phyloP scores from a whole-genome alignment of 2,113 vertebrate species.

The Pontoporia blainvillei region DNA sequence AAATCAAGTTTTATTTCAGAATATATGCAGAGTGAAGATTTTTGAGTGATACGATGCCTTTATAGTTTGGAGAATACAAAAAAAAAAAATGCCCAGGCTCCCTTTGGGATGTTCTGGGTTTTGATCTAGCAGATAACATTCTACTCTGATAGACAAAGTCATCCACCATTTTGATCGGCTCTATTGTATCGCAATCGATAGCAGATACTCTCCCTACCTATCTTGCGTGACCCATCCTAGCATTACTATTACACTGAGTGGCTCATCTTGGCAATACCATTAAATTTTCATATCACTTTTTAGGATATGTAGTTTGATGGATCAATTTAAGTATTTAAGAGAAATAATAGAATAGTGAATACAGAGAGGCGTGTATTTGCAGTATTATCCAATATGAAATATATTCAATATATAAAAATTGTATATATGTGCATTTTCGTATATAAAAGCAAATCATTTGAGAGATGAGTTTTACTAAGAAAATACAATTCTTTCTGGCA shows the following conservation, averaged over 20 bases:
- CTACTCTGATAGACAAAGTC: background rate
- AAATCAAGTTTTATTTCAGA: background rate
- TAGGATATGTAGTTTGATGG: background rate
- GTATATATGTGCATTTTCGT: background rate
- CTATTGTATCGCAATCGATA: rapidly evolving
- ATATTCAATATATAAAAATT: background rate
- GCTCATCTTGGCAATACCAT: background rate
- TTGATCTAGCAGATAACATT: background rate
- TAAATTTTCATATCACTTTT: background rate
- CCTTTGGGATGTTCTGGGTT: background rate
- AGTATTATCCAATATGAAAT: background rate
- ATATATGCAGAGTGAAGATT: background rate
- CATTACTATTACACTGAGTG: background rate
- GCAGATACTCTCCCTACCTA: rapidly evolving
- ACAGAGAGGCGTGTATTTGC: background rate
- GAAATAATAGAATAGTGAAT: background rate
- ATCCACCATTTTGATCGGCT: background rate
- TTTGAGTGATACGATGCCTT: background rate
- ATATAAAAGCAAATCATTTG: background rate
- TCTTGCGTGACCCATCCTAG: too few relatives aligned
- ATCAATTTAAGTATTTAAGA: background rate
- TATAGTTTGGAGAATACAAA: background rate
- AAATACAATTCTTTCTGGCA: background rate
- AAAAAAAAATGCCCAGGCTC: background rate
- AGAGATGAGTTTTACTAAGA: background rate